These are phyloP conservation scores for Axinella damicornis DNA, from an alignment of 37 sponge, comb jelly and placozoan genomes.

Conservation along the genomic window DNA sequence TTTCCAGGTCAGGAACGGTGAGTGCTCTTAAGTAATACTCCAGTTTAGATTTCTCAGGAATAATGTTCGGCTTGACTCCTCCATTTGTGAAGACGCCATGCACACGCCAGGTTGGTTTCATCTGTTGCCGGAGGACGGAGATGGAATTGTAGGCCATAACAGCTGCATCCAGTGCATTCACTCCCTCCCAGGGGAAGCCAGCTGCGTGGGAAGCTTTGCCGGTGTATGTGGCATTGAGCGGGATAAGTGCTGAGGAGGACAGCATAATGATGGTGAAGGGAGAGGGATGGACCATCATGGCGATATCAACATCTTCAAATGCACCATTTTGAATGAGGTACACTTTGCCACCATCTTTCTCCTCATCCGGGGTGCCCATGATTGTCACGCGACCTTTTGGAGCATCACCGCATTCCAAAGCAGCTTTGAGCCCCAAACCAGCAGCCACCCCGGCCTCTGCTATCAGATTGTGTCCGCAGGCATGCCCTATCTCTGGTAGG, in stretches of 20 bases:
- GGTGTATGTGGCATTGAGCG: constrained; percentile 20
- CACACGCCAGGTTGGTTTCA: constrained; percentile 86
- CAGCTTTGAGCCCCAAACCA: constrained; percentile 87
- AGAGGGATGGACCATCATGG: constrained; percentile 96
- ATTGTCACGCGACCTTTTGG: constrained; percentile 74
- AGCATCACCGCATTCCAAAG: constrained; percentile 41
- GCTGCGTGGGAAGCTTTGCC: constrained; percentile 92
- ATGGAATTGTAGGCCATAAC: constrained; percentile 89
- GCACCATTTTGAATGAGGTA: constrained; percentile 74
- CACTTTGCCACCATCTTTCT: constrained; percentile 84
- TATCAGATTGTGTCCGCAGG: constrained; percentile 96
- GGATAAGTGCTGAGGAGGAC: constrained; percentile 10
- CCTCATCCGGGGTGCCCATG: constrained; percentile 95
- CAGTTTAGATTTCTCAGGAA: constrained; percentile 69
- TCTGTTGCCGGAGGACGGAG: constrained; percentile 87
- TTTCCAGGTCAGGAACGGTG: constrained; percentile 51
- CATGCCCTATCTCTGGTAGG: constrained; percentile 94
- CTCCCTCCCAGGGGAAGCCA: constrained; percentile 86
- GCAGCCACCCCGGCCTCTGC: constrained; percentile 95
- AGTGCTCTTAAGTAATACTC: constrained; percentile 76
- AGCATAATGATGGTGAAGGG: constrained; percentile 12
- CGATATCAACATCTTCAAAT: constrained; percentile 85
- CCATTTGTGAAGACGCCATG: constrained; percentile 90
- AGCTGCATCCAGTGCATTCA: constrained; percentile 95
- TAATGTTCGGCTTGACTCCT: constrained; percentile 90